phyloP scores from a whole-genome alignment of 1,140 invertebrate genomes.

The Oryctes rhinoceros region DNA sequence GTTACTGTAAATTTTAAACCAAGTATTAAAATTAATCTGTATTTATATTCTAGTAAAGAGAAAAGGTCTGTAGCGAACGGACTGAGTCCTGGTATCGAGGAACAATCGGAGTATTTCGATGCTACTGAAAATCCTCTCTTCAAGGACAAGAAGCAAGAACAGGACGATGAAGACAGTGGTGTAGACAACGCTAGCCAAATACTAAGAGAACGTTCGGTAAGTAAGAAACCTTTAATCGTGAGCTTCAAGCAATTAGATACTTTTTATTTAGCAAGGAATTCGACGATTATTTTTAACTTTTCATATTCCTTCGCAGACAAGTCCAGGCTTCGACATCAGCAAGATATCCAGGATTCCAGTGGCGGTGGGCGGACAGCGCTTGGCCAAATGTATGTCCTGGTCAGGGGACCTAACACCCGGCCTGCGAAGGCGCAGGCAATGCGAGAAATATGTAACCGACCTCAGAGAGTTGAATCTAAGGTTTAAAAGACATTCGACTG shows the following conservation, averaged over 20 bases:
- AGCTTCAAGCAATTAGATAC: no score
- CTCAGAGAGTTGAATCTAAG: slow-evolving; percentile 71
- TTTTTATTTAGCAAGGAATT: neutral
- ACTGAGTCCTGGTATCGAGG: slow-evolving; percentile 59
- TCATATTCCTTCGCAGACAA: slow-evolving; percentile 46
- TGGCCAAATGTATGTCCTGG: slow-evolving; percentile 61
- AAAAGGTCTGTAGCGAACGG: slow-evolving; percentile 56
- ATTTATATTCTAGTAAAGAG: slow-evolving; percentile 45
- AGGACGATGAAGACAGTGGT: slow-evolving; percentile 60
- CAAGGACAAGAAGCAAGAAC: slow-evolving; percentile 55
- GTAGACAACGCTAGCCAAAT: slow-evolving; percentile 61
- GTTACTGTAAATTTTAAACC: neutral
- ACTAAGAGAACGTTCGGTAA: slow-evolving; percentile 58
- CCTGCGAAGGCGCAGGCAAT: slow-evolving; percentile 68
- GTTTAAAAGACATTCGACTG: slow-evolving; percentile 67
- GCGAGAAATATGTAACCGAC: slow-evolving; percentile 76
- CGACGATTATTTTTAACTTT: neutral
- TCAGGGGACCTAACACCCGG: slow-evolving; percentile 67
- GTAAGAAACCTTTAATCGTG: slow-evolving; percentile 19
- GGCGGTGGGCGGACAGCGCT: slow-evolving; percentile 56
- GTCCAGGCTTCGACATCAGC: slow-evolving; percentile 56
- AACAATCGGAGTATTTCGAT: slow-evolving; percentile 60
- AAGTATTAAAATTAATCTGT: neutral
- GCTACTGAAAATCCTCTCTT: slow-evolving; percentile 58
- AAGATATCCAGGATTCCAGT: slow-evolving; percentile 58